Evolutionary conservation across 23 tunicate genomes (phyloP).

Genomic region (Ciona savignyi): DNA sequence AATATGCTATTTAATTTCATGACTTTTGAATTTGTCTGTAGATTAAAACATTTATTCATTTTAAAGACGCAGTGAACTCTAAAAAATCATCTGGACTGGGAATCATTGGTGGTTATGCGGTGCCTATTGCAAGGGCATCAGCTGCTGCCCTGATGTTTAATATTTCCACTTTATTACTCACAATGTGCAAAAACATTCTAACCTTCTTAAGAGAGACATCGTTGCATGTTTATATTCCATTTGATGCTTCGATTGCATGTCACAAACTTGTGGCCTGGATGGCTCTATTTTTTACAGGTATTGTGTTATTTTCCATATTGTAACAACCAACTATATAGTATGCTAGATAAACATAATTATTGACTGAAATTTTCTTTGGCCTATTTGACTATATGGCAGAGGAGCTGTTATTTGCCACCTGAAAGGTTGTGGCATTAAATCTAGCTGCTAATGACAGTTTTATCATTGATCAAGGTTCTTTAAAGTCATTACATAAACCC

Average conservation of each 20-base stretch:
- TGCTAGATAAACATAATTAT: too few species aligned
- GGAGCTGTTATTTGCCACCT: too few species aligned
- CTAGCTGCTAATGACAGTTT: too few species aligned
- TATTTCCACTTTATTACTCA: conserved; percentile 51
- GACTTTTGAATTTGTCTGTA: too few species aligned
- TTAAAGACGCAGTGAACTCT: conserved; percentile 11
- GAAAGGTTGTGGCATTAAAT: too few species aligned
- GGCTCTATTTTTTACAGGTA: conserved; percentile 51
- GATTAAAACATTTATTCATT: not conserved
- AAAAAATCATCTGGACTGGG: conserved; percentile 37
- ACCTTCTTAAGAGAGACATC: conserved; percentile 70
- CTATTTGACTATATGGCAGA: too few species aligned
- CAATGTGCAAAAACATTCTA: conserved; percentile 72
- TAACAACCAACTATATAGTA: too few species aligned
- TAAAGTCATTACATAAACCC: too few species aligned
- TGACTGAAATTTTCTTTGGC: too few species aligned
- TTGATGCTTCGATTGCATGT: conserved; percentile 46
- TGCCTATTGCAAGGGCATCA: conserved; percentile 52
- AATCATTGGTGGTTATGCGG: conserved; percentile 36
- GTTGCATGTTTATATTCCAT: conserved; percentile 51
- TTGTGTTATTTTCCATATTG: not conserved
- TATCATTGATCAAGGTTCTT: too few species aligned
- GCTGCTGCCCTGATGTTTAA: conserved; percentile 66
- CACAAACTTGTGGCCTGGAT: conserved; percentile 63
- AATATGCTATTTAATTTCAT: too few species aligned